Conservation (phyloP, 1,140 invertebrate genomes). For the Himalopsyche phryganea region DNA sequence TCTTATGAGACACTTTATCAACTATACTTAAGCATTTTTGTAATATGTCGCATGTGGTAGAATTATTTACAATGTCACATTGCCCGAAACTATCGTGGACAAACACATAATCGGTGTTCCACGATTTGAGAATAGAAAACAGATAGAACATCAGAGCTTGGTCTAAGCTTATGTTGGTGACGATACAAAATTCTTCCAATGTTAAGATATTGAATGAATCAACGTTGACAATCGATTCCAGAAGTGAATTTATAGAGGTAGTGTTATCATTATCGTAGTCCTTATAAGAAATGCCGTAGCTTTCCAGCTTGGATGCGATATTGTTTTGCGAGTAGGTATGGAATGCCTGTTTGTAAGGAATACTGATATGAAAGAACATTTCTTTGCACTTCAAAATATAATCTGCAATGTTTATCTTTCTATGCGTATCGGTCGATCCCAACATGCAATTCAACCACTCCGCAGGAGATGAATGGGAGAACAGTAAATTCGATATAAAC, state of each 20-base stretch:
- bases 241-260: constrained; percentile 13
- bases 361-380: constrained; percentile 20
- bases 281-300: constrained; percentile 25
- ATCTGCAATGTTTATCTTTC: constrained; percentile 24
- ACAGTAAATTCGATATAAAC: constrained; percentile 27
- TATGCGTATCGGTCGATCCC: constrained; percentile 2
- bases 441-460: constrained; percentile 26
- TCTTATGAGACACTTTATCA: constrained; percentile 45
- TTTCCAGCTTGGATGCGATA: constrained; percentile 27
- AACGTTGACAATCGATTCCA: constrained; percentile 24
- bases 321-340: constrained; percentile 24
- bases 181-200: constrained; percentile 41
- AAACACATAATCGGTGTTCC: constrained; percentile 47
- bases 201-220: constrained; percentile 22
- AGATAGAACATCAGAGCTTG: constrained; percentile 48
- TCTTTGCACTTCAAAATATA: constrained; percentile 29
- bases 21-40: constrained; percentile 43
- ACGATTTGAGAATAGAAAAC: constrained; percentile 45
- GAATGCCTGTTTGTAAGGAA: constrained; percentile 29
- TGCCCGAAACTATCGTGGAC: constrained; percentile 40
- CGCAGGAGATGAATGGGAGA: constrained; percentile 14
- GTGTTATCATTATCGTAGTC: constrained; percentile 21
- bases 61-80: constrained; percentile 36
- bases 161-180: constrained; percentile 42
- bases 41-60: constrained; percentile 36